Percentiles rank a stretch among this genome's conserved stretches.
Conservation (phyloP, 2,113 vertebrate species). For the Pterophyllum scalare region DNA sequence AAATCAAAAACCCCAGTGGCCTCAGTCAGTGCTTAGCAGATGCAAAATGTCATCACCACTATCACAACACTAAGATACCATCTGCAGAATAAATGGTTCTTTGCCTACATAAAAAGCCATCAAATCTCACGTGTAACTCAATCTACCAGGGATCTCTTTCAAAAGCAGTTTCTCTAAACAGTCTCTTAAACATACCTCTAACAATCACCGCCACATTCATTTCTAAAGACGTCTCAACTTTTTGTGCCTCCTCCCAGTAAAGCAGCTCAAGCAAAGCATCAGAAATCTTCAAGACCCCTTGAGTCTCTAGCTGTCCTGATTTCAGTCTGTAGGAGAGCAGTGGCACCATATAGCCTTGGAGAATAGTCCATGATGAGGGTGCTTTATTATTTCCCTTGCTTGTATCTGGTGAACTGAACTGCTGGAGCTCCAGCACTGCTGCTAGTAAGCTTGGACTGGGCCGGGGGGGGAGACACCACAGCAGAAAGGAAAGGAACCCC, state of each 20-base stretch:
- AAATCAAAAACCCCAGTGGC: slow-evolving; percentile 12
- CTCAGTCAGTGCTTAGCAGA: slow-evolving; percentile 52
- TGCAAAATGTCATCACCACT: slow-evolving; percentile 37
- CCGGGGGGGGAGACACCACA: not conserved
- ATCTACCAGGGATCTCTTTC: not conserved
- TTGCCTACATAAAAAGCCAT: slow-evolving; percentile 27
- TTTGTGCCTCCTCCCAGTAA: slow-evolving; percentile 34
- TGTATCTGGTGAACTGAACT: slow-evolving; percentile 46
- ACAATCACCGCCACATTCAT: slow-evolving; percentile 60
- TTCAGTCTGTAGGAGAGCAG: slow-evolving; percentile 36
- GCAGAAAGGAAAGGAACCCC: slow-evolving; percentile 53
- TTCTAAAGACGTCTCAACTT: slow-evolving; percentile 39
- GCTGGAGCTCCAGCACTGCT: slow-evolving; percentile 27
- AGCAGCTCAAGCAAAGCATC: slow-evolving; percentile 44
- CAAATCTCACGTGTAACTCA: not conserved
- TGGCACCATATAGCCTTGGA: slow-evolving; percentile 34
- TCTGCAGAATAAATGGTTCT: slow-evolving; percentile 32
- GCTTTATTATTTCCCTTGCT: slow-evolving; percentile 34
- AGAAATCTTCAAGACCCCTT: slow-evolving; percentile 53
- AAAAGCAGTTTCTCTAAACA: slow-evolving; percentile 32
- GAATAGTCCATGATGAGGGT: slow-evolving; percentile 71
- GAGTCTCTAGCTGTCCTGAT: slow-evolving; percentile 59
- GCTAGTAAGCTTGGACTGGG: slow-evolving; percentile 41
- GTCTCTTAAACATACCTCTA: slow-evolving; percentile 56
- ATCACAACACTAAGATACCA: slow-evolving; percentile 30